Base-by-base conservation (phyloP, 2,113 vertebrate species). In the Syrmaticus mikado region DNA sequence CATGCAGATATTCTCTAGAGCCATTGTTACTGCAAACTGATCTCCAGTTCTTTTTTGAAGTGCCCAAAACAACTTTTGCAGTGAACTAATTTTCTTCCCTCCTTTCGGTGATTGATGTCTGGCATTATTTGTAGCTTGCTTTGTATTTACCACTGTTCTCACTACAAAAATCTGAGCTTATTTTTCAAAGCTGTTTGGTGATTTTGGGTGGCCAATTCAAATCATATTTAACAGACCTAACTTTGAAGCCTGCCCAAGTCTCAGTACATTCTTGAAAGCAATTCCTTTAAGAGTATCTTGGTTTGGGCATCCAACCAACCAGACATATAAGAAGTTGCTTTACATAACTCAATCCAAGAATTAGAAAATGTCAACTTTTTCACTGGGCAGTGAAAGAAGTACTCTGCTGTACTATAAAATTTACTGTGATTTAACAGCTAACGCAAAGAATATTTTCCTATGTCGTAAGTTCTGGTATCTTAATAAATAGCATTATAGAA, bases 131-230 rank as follows among this genome's bases (percentile, higher is more conserved):
- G 38, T 40, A 81, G 85, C 55, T 83, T 71, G 84, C 82, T 92
- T 92, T 91, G 68, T 80, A 77, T 82, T 71, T 46, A 92, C 87
- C 78, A 66, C 71, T 80, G 43, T 13, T 80, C 87, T 73, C 48
- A 55, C 84, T 85, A 91, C 87, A 93, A 71, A 70, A 91, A 85
- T 76, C 38, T 24, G 28, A 89, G 67, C 67, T 88, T 82, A 2
- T 3, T 70, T 93, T 87, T 67, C 67, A 87, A 82, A 87, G 85
- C 32, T 9, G 6, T 30, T 62, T 89, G 75, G 71, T 85, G 55
- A 85, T 67, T 94, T 93, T 82, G 87, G 91, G 86, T 94, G 88
- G 89, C 71, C 88, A 94, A 80, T 62, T 80, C 82, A 76, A 76
- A 68, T 46, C 71, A 73, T 7, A 53, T 55, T 80, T 40, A 79